phyloP scores from a whole-genome alignment of 2,888 invertebrate genomes.

The Cheilosia vernalis region DNA sequence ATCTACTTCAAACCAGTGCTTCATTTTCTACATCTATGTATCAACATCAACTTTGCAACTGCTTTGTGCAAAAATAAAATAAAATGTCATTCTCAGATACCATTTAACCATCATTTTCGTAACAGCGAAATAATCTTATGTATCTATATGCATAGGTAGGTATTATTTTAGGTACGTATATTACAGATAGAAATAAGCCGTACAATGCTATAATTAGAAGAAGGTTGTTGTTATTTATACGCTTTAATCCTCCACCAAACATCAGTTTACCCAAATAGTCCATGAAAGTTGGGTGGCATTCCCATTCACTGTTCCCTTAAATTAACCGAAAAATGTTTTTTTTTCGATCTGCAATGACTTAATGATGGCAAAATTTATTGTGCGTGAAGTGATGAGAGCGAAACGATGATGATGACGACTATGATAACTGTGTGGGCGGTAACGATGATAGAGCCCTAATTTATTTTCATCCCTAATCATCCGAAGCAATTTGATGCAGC shows the following conservation, averaged over 20 bases:
- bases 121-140: background rate
- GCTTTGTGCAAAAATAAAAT: conserved; percentile 34
- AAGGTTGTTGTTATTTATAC: too few species aligned
- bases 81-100: conserved; percentile 45
- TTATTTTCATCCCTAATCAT: conserved; percentile 61
- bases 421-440: conserved; percentile 62
- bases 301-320: background rate
- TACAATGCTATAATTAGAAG: too few species aligned
- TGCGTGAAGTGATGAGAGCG: conserved; percentile 79
- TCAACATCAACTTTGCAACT: conserved; percentile 9
- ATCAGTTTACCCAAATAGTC: conserved; percentile 3
- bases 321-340: conserved; percentile 63
- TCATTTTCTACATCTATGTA: background rate
- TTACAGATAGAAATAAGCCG: background rate
- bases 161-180: too few species aligned
- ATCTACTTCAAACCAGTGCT: background rate
- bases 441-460: conserved; percentile 55
- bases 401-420: conserved; percentile 39
- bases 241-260: background rate
- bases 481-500: conserved; percentile 50
- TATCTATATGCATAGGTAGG: background rate
- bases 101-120: conserved; percentile 37
- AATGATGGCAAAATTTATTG: conserved; percentile 82
- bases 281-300: background rate
- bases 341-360: conserved; percentile 80